Evolutionary conservation across 2,888 invertebrate species (phyloP).

Genomic region (Agonopterix heracliana): DNA sequence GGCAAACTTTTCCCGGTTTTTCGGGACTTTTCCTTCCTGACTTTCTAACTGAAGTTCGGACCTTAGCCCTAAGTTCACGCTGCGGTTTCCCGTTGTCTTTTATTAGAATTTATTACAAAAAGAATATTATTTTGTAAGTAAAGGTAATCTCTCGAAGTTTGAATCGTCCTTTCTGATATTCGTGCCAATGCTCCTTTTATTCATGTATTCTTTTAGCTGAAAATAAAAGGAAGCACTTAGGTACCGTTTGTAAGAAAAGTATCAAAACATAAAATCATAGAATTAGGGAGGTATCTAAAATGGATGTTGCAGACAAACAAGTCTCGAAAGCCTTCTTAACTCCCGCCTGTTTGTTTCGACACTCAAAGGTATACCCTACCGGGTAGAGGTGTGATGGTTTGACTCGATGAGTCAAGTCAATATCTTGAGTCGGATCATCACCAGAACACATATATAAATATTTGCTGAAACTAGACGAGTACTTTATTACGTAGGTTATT

Average conservation of each 20-base stretch:
- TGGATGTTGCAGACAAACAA: conserved; percentile 28
- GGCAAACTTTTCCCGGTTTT: conserved; percentile 45
- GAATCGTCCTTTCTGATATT: conserved; percentile 1
- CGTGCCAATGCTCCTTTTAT: not conserved
- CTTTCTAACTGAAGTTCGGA: conserved; percentile 51
- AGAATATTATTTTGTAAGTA: conserved; percentile 44
- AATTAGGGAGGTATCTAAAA: conserved; percentile 26
- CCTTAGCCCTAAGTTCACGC: conserved; percentile 50
- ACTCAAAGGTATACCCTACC: conserved; percentile 20
- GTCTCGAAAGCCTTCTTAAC: conserved; percentile 30
- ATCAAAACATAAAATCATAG: not conserved
- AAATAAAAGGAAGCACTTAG: not conserved
- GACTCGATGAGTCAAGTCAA: too few species aligned
- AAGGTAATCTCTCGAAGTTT: conserved; percentile 36
- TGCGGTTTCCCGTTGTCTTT: conserved; percentile 49
- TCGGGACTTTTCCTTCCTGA: conserved; percentile 63
- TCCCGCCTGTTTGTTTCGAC: conserved; percentile 47
- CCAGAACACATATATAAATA: too few species aligned
- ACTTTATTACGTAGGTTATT: too few species aligned
- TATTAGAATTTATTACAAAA: conserved; percentile 50
- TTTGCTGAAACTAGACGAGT: too few species aligned
- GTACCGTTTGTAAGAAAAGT: not conserved
- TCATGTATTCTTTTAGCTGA: not conserved
- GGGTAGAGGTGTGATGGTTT: too few species aligned
- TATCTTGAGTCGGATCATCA: too few species aligned